A percentile compares a stretch with the other conserved stretches of the same genome.
phyloP scores from a whole-genome alignment of 2,888 invertebrate genomes.

The Ceratothoa steindachneri region DNA sequence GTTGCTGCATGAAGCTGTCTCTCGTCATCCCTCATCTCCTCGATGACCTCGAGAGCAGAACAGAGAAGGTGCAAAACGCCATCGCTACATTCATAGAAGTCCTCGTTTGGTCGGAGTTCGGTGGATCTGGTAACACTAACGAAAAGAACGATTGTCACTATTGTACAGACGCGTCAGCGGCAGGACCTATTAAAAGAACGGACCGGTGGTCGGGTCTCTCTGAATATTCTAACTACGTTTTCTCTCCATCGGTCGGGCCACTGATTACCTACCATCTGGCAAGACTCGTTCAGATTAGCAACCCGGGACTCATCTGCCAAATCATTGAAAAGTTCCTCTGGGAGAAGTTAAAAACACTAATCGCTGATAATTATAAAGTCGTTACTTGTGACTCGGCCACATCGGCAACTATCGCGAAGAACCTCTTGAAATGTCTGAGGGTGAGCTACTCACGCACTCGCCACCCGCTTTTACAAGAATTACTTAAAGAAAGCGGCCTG shows the following conservation, averaged over 20 bases:
- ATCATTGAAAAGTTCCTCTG: neutral
- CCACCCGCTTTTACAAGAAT: neutral
- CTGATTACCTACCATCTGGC: neutral
- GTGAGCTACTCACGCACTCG: neutral
- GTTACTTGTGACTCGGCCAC: neutral
- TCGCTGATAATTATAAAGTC: neutral
- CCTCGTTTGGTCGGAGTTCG: neutral
- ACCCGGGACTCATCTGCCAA: neutral
- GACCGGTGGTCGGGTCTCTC: neutral
- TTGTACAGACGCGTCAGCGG: neutral
- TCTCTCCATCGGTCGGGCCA: neutral
- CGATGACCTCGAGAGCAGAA: neutral
- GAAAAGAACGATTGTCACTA: neutral
- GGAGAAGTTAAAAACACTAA: neutral
- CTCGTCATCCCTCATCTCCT: neutral
- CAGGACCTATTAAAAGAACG: neutral
- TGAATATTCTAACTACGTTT: neutral
- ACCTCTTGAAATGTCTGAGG: neutral
- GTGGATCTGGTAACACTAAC: neutral
- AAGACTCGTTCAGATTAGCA: neutral
- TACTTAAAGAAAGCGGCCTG: neutral
- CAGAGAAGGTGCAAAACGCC: neutral
- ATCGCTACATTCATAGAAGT: neutral
- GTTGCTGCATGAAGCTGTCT: neutral
- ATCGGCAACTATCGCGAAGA: neutral